These are phyloP conservation scores for Drosophila subobscura DNA, from an alignment of 1,140 invertebrate genomes.

Conservation along the genomic window DNA sequence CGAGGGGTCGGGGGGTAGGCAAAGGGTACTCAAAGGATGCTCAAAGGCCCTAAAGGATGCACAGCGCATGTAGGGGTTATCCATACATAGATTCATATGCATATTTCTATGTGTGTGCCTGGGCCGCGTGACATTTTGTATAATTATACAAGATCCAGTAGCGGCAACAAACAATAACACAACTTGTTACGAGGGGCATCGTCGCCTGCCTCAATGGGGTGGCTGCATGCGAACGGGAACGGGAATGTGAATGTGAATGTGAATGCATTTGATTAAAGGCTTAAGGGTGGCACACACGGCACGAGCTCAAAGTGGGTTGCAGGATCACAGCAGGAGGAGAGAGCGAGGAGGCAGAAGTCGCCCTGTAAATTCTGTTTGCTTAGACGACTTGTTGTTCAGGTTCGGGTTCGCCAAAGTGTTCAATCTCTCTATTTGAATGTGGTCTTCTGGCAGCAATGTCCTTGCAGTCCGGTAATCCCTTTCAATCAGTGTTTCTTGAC, in stretches of 20 bases:
- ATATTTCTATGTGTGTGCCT: neutral
- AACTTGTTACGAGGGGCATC: constrained; percentile 45
- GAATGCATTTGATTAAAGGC: constrained; percentile 66
- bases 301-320: constrained; percentile 31
- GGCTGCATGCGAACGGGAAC: constrained; percentile 28
- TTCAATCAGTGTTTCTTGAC: constrained; percentile 1
- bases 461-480: neutral
- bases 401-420: constrained; percentile 5
- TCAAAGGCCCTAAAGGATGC: neutral
- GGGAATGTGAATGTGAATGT: too few relatives aligned
- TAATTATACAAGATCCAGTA: constrained; percentile 54
- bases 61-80: neutral
- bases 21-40: constrained; percentile 11
- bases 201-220: constrained; percentile 43
- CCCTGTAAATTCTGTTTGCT: constrained; percentile 33
- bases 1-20: constrained; percentile 6
- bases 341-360: constrained; percentile 11
- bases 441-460: constrained; percentile 3
- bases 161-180: constrained; percentile 57
- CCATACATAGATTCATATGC: neutral
- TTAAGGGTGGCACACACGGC: constrained; percentile 55
- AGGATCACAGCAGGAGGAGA: neutral
- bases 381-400: constrained; percentile 15
- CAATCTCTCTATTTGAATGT: constrained; percentile 5
- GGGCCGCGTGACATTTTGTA: constrained; percentile 70